phyloP scores from a whole-genome alignment of 2,888 invertebrate species.

The Epistrophe eligans region DNA sequence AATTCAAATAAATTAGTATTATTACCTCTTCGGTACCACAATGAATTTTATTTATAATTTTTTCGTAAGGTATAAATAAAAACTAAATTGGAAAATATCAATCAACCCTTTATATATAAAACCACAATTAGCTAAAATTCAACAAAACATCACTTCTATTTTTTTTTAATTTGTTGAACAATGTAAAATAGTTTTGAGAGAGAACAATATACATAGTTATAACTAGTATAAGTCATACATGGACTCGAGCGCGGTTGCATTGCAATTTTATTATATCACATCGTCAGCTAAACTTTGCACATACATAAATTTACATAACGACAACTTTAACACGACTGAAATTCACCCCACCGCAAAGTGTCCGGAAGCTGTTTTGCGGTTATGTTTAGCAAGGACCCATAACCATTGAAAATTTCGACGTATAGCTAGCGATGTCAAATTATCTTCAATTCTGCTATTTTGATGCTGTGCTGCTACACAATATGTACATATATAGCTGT shows the following conservation, averaged over 20 bases:
- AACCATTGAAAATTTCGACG: constrained; percentile 15
- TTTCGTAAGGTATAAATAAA: background rate
- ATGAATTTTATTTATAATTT: background rate
- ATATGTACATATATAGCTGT: too few relatives aligned
- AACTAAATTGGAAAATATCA: background rate
- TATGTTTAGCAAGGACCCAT: constrained; percentile 28
- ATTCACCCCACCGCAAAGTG: constrained; percentile 34
- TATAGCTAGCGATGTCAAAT: constrained; percentile 3
- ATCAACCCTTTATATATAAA: background rate
- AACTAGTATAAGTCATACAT: too few relatives aligned
- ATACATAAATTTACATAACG: constrained; percentile 22
- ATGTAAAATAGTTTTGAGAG: too few relatives aligned
- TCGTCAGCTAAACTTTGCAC: constrained; percentile 7
- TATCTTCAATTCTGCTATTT: background rate
- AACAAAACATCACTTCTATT: background rate
- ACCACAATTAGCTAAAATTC: background rate
- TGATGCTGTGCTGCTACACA: too few relatives aligned
- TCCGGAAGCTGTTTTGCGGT: constrained; percentile 53
- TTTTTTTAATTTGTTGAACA: background rate
- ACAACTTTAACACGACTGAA: constrained; percentile 36
- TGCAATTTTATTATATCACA: constrained; percentile 1
- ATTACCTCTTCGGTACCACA: too few relatives aligned
- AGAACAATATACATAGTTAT: too few relatives aligned
- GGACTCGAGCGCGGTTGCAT: too few relatives aligned
- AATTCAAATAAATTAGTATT: too few relatives aligned